Base-by-base conservation (phyloP, 2,797 vertebrate species). In the Holocentrus rufus region DNA sequence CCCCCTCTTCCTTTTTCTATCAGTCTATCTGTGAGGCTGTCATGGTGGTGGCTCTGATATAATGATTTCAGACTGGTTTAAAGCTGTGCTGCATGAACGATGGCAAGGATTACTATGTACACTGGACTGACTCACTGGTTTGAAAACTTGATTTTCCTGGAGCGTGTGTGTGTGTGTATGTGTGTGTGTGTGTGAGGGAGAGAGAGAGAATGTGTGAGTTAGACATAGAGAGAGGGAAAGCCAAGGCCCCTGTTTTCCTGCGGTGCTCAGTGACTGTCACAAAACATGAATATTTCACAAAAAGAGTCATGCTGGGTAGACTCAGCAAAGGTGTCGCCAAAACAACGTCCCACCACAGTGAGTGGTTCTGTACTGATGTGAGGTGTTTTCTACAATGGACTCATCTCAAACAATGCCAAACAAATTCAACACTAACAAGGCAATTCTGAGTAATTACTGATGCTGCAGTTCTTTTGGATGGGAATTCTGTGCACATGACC, bases 51-150 rank as follows among this genome's bases (percentile, higher is more conserved):
- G 64, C 81, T 87, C 70, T 20, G 46, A 76, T 84, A 74, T 79
- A 81, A 86, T 84, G 82, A 85, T 84, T 88, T 86, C 70, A 74
- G 76, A 83, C 83, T 82, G 65, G 55, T 85, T 89, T 81, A 79
- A 84, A 82, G 79, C 69, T 74, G 81, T 30, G 25, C 80, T 77
- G 76, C 75, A 72, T 89, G 83, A 83, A 34, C 74, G 80, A 82
- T 70, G 72, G 61, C 65, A 58, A 56, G 77, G 81, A 85, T 88
- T 76, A 81, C 57, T 79, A 18, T 31, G 80, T 72, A 39, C 53
- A 83, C 60, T 42, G 39, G 65, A 82, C 61, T 79, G 65, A 83
- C 61, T 79, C 65, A 60, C 66, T 82, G 62, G 44, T 76, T 70
- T 79, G 68, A 87, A 86, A 85, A 81, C 58, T 76, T 65, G 61